Evolutionary conservation across 2,888 invertebrate genomes (phyloP).

Genomic region (Scaptomyza parva): DNA sequence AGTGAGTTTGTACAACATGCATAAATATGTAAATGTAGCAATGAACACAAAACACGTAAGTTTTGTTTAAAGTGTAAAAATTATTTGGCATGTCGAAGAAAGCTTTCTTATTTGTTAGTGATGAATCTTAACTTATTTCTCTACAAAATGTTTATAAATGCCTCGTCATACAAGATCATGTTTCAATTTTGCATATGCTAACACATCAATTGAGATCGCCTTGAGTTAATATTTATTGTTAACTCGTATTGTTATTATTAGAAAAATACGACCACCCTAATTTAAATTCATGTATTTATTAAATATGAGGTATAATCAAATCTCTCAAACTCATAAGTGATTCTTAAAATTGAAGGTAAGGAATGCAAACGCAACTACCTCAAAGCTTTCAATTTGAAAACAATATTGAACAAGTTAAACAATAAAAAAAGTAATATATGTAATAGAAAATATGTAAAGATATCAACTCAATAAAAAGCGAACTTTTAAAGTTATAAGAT

Average conservation of each 20-base stretch:
- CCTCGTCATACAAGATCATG: too few relatives aligned
- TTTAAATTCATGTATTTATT: neutral
- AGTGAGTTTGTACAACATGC: too few relatives aligned
- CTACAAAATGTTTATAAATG: too few relatives aligned
- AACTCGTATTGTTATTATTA: too few relatives aligned
- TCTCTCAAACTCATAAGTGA: conserved; percentile 43
- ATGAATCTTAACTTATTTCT: too few relatives aligned
- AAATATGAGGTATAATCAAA: conserved; percentile 62
- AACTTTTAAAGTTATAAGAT: conserved; percentile 75
- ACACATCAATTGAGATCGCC: too few relatives aligned
- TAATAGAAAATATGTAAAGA: conserved; percentile 73
- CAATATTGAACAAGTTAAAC: conserved; percentile 46
- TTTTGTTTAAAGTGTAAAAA: too few relatives aligned
- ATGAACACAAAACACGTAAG: too few relatives aligned
- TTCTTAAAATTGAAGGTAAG: conserved; percentile 21
- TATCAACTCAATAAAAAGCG: conserved; percentile 53
- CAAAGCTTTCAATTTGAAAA: conserved; percentile 64
- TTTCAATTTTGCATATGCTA: too few relatives aligned
- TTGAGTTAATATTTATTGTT: neutral
- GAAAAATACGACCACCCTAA: neutral
- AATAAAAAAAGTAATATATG: conserved; percentile 55
- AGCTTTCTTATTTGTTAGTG: too few relatives aligned
- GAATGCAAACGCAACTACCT: conserved; percentile 65
- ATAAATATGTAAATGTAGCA: too few relatives aligned
- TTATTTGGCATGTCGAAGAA: too few relatives aligned